Base-by-base conservation (phyloP, 2,888 invertebrate genomes). In the Saturnia pavonia region DNA sequence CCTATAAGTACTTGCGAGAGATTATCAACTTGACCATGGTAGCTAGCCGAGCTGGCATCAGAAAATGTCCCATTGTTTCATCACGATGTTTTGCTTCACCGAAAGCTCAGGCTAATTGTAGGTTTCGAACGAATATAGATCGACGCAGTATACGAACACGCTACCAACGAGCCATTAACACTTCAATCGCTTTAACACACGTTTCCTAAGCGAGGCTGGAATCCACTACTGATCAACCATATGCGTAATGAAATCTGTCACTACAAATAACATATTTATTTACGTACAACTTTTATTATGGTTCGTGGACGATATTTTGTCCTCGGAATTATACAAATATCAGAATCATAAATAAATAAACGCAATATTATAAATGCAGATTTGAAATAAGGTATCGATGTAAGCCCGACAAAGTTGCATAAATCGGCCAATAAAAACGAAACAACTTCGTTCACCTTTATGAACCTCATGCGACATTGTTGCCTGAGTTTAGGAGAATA, bases 301-400 rank as follows among this genome's bases (percentile, higher is more conserved):
- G 57, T 27, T 60, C 25, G 25, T 14, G 57, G 27, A 60, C 57
- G 57, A 60, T 57, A 27, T 57, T n/a, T 27, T 27, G 14, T 27
- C 27, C 57, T 27, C 25, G 12, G 57, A 27, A 60, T 60, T 25
- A 19, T 60, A 27, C 27, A 60, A 25, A 60, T 60, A 60, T 27
- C 57, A 27, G 11, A 27, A 27, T 60, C 57, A 14, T 60, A 60
- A 60, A 60, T 27, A 60, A 27, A 60, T 60, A 27, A 60, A 60
- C 14, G 14, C 57, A 60, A 60, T 14, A 60, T 60, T 60, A 27
- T 60, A 60, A 60, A 60, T 60, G 57, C 14, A 60, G 11, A 60
- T 60, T 27, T 60, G 57, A 27, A 60, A 60, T 60, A 60, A 60
- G 16, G 57, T 60, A 27, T 25, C 57, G 57, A 27, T 60, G 9